phyloP scores from a whole-genome alignment of 1,140 invertebrate genomes.

The Gryon sp. region DNA sequence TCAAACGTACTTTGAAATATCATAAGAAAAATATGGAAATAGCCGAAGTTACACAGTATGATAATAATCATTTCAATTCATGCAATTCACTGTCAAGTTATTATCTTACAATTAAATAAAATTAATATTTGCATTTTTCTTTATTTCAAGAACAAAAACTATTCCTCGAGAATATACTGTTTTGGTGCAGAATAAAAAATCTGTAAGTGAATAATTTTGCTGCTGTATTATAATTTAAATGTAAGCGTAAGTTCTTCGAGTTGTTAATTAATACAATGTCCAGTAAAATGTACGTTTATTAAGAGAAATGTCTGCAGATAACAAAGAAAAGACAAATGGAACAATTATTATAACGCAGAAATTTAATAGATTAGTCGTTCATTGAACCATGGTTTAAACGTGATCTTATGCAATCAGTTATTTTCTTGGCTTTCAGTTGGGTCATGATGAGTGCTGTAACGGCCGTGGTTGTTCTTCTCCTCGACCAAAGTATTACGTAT shows the following conservation, averaged over 20 bases:
- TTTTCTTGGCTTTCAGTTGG: slow-evolving; percentile 57
- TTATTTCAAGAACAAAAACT: slow-evolving; percentile 30
- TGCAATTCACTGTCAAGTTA: neutral
- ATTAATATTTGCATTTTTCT: slow-evolving; percentile 23
- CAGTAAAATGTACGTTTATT: too few relatives aligned
- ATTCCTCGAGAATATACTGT: slow-evolving; percentile 60
- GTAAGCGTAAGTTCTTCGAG: neutral
- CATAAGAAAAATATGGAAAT: neutral
- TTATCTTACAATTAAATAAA: too few relatives aligned
- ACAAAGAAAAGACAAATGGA: slow-evolving; percentile 41
- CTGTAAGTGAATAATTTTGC: slow-evolving; percentile 65
- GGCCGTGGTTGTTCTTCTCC: slow-evolving; percentile 36
- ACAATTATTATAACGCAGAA: slow-evolving; percentile 54
- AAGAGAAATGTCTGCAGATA: slow-evolving; percentile 1
- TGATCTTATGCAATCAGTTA: slow-evolving; percentile 55
- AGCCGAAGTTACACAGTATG: slow-evolving; percentile 61
- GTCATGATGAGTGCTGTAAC: slow-evolving; percentile 57
- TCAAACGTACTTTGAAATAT: neutral
- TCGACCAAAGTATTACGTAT: slow-evolving; percentile 48
- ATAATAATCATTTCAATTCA: slow-evolving; percentile 10
- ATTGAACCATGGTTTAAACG: slow-evolving; percentile 52
- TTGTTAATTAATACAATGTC: too few relatives aligned
- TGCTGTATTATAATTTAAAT: slow-evolving; percentile 36
- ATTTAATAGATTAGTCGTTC: slow-evolving; percentile 58
- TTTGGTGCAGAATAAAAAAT: slow-evolving; percentile 70